Evolutionary conservation across 2,888 invertebrate species (phyloP), one percentile per base, ranked within the genome.

Genomic region (Hirtodrosophila duncani): DNA sequence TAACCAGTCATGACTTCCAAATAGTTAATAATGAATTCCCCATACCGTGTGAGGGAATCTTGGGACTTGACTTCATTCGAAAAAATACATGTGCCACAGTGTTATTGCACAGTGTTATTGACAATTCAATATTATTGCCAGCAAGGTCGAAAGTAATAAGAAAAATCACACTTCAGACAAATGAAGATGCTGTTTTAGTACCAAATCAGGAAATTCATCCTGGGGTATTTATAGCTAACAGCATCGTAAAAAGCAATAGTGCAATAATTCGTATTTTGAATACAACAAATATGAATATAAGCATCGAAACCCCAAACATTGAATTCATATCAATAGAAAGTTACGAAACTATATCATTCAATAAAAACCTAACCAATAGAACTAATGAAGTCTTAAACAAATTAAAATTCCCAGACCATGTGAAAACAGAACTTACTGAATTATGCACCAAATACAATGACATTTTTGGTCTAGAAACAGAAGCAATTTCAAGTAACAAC

Each of bases 211-310:
- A 33, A 43, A 37, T 51, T 24, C 20, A 23, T 9, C 34, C 43
- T 18, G 37, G 50, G 20, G 33, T 43, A 21, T 51, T 29, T 11
- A 38, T 52, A 30, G 52, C 44, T n/a, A 52, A 45, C 18, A 52
- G 26, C 3, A 39, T 45, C n/a, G 33, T 23, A 45, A 29, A 13
- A 31, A 26, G 29, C 20, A 16, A 29, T 7, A 21, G 9, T 9
- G 20, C 48, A 14, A 23, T 23, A 16, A 21, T 48, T 7, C 36
- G 39, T 38, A 26, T 52, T 34, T 24, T 52, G 7, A 45, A 39
- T 29, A 45, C 44, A 27, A 39, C 27, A 13, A 17, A 36, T 18
- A 17, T 9, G 10, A 10, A 23, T 26, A 29, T 51, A 24, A 14
- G 42, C 13, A 45, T 36, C 34, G 18, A 27, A 2, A 33, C 36